phyloP scores from a whole-genome alignment of 2,113 vertebrate species.

The Pipa parva region DNA sequence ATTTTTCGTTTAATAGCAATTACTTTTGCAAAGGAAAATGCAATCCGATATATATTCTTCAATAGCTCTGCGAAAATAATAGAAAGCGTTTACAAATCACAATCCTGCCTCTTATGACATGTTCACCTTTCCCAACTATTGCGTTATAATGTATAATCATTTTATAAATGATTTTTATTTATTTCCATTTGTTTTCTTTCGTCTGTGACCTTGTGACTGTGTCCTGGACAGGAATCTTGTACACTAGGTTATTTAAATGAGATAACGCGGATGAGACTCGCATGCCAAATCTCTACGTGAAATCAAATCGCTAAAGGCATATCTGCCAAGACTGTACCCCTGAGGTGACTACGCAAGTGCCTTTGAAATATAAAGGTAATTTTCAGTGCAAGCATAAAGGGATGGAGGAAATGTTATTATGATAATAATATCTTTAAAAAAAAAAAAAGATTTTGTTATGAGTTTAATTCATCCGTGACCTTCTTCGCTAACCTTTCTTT shows the following conservation, averaged over 20 bases:
- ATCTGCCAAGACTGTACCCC: not conserved
- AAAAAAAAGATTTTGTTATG: constrained; percentile 8
- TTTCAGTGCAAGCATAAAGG: constrained; percentile 8
- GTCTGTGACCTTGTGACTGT: not conserved
- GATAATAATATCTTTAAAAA: constrained; percentile 32
- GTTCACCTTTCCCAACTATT: too few relatives aligned
- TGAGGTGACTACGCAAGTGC: constrained; percentile 10
- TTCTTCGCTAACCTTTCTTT: constrained; percentile 14
- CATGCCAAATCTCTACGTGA: not conserved
- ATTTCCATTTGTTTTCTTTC: not conserved
- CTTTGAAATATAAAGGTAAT: constrained; percentile 18
- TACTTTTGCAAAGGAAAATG: too few relatives aligned
- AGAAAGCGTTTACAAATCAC: too few relatives aligned
- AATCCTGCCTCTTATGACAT: too few relatives aligned
- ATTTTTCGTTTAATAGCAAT: too few relatives aligned
- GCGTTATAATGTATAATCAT: too few relatives aligned
- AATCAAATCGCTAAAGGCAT: not conserved
- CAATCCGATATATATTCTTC: too few relatives aligned
- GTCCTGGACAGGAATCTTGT: not conserved
- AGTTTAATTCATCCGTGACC: constrained; percentile 11
- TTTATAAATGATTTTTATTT: not conserved
- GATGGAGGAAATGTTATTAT: constrained; percentile 20
- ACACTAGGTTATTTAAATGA: not conserved
- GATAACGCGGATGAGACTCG: not conserved
- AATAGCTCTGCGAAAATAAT: too few relatives aligned